phyloP scores from a whole-genome alignment of 2,113 vertebrate genomes.

The Eudyptes chrysolophus region DNA sequence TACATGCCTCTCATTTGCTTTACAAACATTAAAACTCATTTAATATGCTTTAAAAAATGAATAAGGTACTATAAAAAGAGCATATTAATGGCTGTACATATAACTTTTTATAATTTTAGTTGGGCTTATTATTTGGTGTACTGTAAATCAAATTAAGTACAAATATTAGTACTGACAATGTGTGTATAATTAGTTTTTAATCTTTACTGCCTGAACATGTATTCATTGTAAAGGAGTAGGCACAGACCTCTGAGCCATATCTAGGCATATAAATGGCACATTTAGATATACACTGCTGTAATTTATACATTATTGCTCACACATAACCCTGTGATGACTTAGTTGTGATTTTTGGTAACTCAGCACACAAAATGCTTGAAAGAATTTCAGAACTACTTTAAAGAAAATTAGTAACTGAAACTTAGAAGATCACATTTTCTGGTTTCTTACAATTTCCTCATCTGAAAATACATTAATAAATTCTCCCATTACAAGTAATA shows the following conservation, averaged over 20 bases:
- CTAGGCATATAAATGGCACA: conserved; percentile 10
- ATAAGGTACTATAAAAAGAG: conserved; percentile 46
- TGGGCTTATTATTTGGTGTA: conserved; percentile 64
- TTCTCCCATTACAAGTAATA: background rate
- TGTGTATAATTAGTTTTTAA: conserved; percentile 72
- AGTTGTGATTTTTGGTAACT: conserved; percentile 40
- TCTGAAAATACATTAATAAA: background rate
- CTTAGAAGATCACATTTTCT: background rate
- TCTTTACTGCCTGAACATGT: conserved; percentile 53
- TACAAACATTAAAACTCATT: conserved; percentile 67
- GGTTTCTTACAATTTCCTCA: background rate
- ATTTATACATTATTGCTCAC: conserved; percentile 35
- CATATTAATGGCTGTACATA: conserved; percentile 45
- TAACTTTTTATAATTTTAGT: conserved; percentile 56
- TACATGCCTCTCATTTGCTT: conserved; percentile 65
- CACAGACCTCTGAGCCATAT: conserved; percentile 34
- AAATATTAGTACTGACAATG: conserved; percentile 67
- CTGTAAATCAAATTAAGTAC: conserved; percentile 74
- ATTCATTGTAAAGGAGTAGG: conserved; percentile 31
- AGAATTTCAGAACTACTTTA: conserved; percentile 19
- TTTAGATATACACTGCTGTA: conserved; percentile 34
- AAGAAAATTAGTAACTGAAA: conserved; percentile 23
- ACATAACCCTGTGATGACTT: conserved; percentile 7
- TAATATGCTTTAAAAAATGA: conserved; percentile 59
- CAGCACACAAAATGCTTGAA: conserved; percentile 12